Evolutionary conservation across 2,797 vertebrate species (phyloP).

Genomic region (Champsocephalus gunnari): DNA sequence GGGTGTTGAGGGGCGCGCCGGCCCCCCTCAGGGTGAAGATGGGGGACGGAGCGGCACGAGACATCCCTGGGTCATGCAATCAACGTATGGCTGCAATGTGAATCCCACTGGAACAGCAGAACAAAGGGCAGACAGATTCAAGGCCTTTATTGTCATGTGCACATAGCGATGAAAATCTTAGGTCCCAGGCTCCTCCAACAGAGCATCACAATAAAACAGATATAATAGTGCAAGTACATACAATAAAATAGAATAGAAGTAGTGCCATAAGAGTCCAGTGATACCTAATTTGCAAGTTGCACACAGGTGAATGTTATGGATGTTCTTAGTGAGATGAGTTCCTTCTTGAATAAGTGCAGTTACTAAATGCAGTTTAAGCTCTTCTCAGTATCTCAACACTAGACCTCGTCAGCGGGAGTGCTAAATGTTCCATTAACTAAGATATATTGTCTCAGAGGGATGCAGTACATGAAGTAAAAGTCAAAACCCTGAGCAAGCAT

Average conservation of each 20-base stretch:
- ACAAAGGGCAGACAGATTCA: not conserved
- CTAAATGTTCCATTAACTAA: not conserved
- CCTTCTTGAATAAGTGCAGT: not conserved
- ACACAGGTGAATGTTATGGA: no score
- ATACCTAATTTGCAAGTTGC: no score
- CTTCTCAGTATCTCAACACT: not conserved
- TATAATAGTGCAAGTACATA: no score
- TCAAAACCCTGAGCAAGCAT: constrained; percentile 8
- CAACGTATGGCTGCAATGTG: not conserved
- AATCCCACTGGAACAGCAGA: constrained; percentile 33
- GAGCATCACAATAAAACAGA: no score
- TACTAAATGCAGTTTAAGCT: not conserved
- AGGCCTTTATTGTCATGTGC: no score
- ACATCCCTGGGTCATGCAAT: constrained; percentile 71
- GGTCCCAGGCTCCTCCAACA: no score
- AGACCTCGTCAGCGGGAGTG: not conserved
- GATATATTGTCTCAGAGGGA: not conserved
- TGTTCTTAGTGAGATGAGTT: no score
- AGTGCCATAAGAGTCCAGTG: no score
- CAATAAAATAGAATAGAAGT: no score
- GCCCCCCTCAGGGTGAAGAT: constrained; percentile 92
- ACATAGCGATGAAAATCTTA: no score
- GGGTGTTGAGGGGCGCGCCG: constrained; percentile 86
- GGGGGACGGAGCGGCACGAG: constrained; percentile 87
- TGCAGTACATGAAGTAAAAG: not conserved